Evolutionary conservation across 2,888 invertebrate species (phyloP).

Genomic region (Chrysolina oricalcia): DNA sequence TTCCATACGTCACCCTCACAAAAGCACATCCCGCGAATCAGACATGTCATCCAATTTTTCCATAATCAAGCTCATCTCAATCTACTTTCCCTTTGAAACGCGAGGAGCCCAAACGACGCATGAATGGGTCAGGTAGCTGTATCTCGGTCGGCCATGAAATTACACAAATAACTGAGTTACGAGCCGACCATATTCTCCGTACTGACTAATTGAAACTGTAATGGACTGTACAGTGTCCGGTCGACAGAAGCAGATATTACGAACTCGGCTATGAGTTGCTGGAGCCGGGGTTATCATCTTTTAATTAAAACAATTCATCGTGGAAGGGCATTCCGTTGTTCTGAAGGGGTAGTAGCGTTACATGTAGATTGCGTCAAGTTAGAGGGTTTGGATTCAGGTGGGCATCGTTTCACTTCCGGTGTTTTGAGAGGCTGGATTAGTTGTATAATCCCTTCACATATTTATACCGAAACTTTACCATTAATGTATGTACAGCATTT

Average conservation of each 20-base stretch:
- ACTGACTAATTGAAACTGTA: conserved; percentile 50
- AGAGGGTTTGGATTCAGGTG: not conserved
- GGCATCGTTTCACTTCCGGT: not conserved
- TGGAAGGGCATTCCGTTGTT: conserved; percentile 3
- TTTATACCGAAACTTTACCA: no score
- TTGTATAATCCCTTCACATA: no score
- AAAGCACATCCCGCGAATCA: not conserved
- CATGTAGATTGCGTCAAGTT: not conserved
- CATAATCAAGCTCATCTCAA: not conserved
- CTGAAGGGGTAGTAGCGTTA: not conserved
- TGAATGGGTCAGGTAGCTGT: conserved; percentile 38
- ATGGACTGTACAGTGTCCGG: conserved; percentile 40
- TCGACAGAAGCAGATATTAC: conserved; percentile 36
- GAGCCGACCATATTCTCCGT: conserved; percentile 36
- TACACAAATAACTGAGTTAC: conserved; percentile 53
- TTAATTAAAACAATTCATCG: conserved; percentile 25
- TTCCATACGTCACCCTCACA: not conserved
- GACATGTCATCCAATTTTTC: not conserved
- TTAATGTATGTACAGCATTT: no score
- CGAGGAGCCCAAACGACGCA: conserved; percentile 25
- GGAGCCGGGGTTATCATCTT: conserved; percentile 18
- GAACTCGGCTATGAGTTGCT: conserved; percentile 33
- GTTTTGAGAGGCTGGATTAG: not conserved
- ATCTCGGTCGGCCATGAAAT: conserved; percentile 52
- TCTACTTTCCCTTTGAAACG: conserved; percentile 6